A percentile compares a stretch with the other conserved stretches of the same genome.
phyloP scores from a whole-genome alignment of 2,888 invertebrate genomes.

The Eupithecia inturbata region DNA sequence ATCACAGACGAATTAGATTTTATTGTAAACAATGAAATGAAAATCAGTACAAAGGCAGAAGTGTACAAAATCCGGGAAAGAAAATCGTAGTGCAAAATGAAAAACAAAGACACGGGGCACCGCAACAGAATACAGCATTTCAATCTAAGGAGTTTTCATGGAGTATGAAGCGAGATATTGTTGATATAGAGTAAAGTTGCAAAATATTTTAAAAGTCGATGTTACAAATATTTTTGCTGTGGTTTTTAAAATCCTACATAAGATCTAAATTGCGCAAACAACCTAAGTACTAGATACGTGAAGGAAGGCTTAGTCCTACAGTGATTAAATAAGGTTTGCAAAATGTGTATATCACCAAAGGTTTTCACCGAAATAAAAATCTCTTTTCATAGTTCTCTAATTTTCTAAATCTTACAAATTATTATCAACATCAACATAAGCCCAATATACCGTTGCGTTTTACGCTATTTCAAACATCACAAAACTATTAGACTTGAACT shows the following conservation, averaged over 20 bases:
- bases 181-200: neutral
- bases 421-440: too few relatives aligned
- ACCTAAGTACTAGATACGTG: too few relatives aligned
- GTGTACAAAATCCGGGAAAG: slow-evolving; percentile 45
- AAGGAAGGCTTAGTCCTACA: neutral
- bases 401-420: too few relatives aligned
- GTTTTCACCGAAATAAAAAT: neutral
- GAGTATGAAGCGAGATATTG: slow-evolving; percentile 14
- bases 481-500: too few relatives aligned
- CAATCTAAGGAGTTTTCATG: slow-evolving; percentile 37
- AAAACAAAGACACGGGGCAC: slow-evolving; percentile 41
- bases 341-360: neutral
- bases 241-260: too few relatives aligned
- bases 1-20: slow-evolving; percentile 50
- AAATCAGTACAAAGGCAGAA: slow-evolving; percentile 48
- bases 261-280: too few relatives aligned
- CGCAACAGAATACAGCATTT: slow-evolving; percentile 43
- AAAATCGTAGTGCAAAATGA: slow-evolving; percentile 39
- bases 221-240: too few relatives aligned
- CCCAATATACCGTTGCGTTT: too few relatives aligned
- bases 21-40: slow-evolving; percentile 51
- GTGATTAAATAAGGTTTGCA: too few relatives aligned
- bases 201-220: too few relatives aligned
- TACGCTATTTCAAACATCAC: too few relatives aligned
- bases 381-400: neutral